phyloP scores from a whole-genome alignment of 2,113 vertebrate species.

The Otus sunia region DNA sequence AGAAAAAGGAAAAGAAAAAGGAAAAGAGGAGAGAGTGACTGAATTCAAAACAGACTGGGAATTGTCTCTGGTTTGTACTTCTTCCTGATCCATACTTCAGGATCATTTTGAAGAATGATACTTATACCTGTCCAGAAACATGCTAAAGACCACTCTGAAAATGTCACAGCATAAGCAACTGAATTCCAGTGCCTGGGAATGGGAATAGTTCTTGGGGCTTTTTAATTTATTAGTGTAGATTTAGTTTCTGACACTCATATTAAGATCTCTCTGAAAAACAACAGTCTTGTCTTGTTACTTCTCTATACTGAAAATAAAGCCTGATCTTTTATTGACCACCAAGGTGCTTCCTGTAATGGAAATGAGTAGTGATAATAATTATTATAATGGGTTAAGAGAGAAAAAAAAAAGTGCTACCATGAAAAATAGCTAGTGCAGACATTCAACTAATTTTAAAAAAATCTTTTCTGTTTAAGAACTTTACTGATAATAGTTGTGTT shows the following conservation, averaged over 20 bases:
- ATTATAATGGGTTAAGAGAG: background rate
- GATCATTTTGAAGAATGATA: background rate
- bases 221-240: background rate
- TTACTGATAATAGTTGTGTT: accelerated
- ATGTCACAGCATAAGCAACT: background rate
- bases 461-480: background rate
- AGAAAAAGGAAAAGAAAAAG: no score
- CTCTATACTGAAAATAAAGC: background rate
- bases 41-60: background rate
- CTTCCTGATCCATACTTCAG: background rate
- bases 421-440: background rate
- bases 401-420: background rate
- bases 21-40: no score
- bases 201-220: background rate
- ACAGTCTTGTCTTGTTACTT: background rate
- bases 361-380: background rate
- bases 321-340: background rate
- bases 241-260: background rate
- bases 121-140: background rate
- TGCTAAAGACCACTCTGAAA: background rate
- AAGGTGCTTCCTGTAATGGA: background rate
- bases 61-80: background rate
- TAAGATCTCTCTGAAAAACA: background rate
- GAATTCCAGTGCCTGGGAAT: background rate
- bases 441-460: background rate